These are phyloP conservation scores for Venturia canescens DNA, from an alignment of 1,140 invertebrate species.

Conservation along the genomic window DNA sequence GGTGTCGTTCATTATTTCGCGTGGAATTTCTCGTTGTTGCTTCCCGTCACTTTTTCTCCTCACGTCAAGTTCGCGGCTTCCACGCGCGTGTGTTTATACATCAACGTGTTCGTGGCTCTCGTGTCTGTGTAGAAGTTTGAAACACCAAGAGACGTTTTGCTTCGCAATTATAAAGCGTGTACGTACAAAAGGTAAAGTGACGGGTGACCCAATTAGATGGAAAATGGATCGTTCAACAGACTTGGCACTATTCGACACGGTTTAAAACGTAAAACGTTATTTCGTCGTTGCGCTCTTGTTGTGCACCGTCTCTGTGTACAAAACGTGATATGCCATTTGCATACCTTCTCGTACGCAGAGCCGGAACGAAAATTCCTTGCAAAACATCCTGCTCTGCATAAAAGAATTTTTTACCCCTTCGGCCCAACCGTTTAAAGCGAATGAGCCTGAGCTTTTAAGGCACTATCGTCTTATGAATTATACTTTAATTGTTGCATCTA, in stretches of 20 bases:
- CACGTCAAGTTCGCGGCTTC: neutral
- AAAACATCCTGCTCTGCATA: neutral
- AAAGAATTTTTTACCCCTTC: neutral
- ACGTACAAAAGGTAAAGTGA: constrained; percentile 49
- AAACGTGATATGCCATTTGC: constrained; percentile 39
- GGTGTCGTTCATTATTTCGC: constrained; percentile 40
- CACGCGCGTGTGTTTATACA: neutral
- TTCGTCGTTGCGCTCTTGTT: constrained; percentile 8
- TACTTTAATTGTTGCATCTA: neutral
- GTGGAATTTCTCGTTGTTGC: constrained; percentile 32
- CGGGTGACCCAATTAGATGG: constrained; percentile 52
- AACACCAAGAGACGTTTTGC: constrained; percentile 12
- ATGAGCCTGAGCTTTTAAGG: constrained; percentile 17
- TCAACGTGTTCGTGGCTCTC: neutral
- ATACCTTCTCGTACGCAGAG: constrained; percentile 37
- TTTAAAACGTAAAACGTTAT: constrained; percentile 26
- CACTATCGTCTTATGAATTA: neutral
- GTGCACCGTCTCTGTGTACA: neutral
- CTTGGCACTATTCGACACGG: constrained; percentile 6
- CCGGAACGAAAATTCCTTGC: constrained; percentile 34
- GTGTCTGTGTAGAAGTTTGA: neutral
- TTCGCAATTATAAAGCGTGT: constrained; percentile 40
- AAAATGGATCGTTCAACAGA: constrained; percentile 36
- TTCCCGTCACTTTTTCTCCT: constrained; percentile 8
- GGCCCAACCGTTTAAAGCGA: constrained; percentile 5